A percentile compares a stretch with the other conserved stretches of the same genome.
Evolutionary conservation across 2,888 invertebrate species (phyloP).

Genomic region (Scaptomyza cyrtandrae): DNA sequence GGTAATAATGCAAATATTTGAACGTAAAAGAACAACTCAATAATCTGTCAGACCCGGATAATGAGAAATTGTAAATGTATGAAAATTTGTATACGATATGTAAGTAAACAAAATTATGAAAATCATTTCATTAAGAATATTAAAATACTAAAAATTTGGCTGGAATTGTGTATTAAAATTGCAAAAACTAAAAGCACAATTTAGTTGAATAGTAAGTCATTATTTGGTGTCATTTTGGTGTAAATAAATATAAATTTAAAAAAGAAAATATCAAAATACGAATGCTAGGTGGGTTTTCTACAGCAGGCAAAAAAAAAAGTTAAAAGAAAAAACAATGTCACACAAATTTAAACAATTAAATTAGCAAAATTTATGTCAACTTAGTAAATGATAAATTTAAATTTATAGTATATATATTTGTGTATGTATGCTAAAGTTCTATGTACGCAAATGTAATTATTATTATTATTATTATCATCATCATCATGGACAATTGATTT

Average conservation of each 20-base stretch:
- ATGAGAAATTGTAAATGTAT: constrained; percentile 45
- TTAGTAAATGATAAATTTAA: constrained; percentile 77
- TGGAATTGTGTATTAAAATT: constrained; percentile 39
- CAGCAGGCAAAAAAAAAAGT: constrained; percentile 33
- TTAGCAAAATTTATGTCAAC: constrained; percentile 78
- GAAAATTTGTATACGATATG: constrained; percentile 76
- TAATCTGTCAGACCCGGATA: constrained; percentile 40
- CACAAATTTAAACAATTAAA: constrained; percentile 55
- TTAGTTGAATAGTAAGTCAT: constrained; percentile 56
- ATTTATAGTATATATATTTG: constrained; percentile 73
- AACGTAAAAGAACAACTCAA: constrained; percentile 22
- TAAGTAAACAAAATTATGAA: constrained; percentile 43
- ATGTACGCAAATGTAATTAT: constrained; percentile 31
- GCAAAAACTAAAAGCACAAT: constrained; percentile 31
- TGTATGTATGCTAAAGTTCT: constrained; percentile 62
- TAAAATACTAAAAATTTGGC: constrained; percentile 53
- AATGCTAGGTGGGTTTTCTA: constrained; percentile 77
- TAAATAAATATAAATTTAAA: constrained; percentile 48
- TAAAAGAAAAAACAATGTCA: constrained; percentile 16
- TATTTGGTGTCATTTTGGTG: constrained; percentile 66
- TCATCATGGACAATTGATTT: constrained; percentile 49
- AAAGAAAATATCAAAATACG: constrained; percentile 45
- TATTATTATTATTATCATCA: constrained; percentile 31
- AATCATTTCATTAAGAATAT: constrained; percentile 47
- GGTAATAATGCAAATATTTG: constrained; percentile 41